These are phyloP conservation scores for Maconellicoccus hirsutus DNA, from an alignment of 1,140 invertebrate species.

Conservation along the genomic window DNA sequence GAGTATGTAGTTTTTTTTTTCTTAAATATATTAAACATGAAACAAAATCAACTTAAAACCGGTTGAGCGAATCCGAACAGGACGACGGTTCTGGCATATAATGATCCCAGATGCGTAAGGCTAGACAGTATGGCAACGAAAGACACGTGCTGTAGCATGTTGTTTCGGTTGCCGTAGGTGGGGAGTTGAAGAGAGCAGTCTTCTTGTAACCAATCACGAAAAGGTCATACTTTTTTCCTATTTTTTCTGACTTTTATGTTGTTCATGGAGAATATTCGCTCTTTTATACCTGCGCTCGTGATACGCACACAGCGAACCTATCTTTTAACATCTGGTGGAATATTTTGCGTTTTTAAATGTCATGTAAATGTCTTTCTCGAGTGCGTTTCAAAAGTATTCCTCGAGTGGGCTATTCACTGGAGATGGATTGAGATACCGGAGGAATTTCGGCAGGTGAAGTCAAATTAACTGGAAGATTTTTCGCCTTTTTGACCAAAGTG, in stretches of 20 bases:
- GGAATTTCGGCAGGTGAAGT: too few relatives aligned
- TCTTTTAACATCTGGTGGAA: neutral
- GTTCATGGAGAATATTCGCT: neutral
- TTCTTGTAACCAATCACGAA: neutral
- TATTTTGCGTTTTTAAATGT: too few relatives aligned
- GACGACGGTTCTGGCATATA: conserved; percentile 17
- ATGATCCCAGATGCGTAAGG: conserved; percentile 18
- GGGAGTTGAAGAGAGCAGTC: neutral
- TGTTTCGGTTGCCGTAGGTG: neutral
- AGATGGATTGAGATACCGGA: too few relatives aligned
- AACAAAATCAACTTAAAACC: conserved; percentile 17
- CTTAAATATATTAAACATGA: neutral
- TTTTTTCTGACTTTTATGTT: neutral
- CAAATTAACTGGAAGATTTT: too few relatives aligned
- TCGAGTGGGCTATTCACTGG: too few relatives aligned
- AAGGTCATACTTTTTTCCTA: conserved; percentile 2
- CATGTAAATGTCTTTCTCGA: too few relatives aligned
- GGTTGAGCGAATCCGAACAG: conserved; percentile 18
- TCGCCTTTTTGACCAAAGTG: too few relatives aligned
- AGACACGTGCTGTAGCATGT: conserved; percentile 17
- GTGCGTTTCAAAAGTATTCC: too few relatives aligned
- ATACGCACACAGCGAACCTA: neutral
- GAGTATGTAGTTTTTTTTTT: neutral
- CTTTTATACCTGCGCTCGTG: neutral
- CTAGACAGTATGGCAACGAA: conserved; percentile 17